Evolutionary conservation across 2,797 vertebrate genomes (phyloP).

Genomic region (Gadopsis marmoratus): DNA sequence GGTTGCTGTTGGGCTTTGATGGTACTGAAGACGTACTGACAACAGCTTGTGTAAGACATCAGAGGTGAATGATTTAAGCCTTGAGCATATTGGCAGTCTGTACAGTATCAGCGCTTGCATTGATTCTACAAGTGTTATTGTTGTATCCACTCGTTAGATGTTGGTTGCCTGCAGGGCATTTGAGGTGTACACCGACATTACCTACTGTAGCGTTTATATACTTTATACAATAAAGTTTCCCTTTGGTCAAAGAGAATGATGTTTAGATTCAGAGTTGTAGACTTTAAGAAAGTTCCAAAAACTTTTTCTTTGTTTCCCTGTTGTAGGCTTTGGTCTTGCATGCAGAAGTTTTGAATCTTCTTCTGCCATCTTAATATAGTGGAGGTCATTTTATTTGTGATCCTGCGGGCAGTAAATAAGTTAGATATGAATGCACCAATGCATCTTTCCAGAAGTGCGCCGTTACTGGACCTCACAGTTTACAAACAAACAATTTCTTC

Average conservation of each 20-base stretch:
- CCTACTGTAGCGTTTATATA: conserved; percentile 18
- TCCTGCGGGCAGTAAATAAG: neutral
- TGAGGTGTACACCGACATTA: conserved; percentile 49
- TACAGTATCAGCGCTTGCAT: conserved; percentile 61
- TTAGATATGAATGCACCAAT: neutral
- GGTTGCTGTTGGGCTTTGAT: conserved; percentile 43
- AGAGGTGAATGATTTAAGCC: conserved; percentile 65
- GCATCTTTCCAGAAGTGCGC: neutral
- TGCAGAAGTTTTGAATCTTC: neutral
- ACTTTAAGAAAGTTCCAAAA: neutral
- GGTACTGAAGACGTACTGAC: conserved; percentile 29
- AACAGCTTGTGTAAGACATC: conserved; percentile 48
- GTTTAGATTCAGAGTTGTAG: neutral
- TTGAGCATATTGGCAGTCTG: conserved; percentile 58
- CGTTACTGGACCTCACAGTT: neutral
- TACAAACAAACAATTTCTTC: neutral
- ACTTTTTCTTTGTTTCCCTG: neutral
- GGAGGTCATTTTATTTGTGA: neutral
- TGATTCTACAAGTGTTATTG: conserved; percentile 74
- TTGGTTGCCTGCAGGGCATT: conserved; percentile 54
- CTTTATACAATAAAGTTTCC: neutral
- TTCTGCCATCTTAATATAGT: neutral
- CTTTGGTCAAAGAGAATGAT: conserved; percentile 5
- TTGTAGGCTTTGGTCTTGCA: neutral
- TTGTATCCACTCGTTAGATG: conserved; percentile 62